Evolutionary conservation across 2,113 vertebrate species (phyloP), one percentile per base, ranked within the genome.

Genomic region (Dipodomys merriami): DNA sequence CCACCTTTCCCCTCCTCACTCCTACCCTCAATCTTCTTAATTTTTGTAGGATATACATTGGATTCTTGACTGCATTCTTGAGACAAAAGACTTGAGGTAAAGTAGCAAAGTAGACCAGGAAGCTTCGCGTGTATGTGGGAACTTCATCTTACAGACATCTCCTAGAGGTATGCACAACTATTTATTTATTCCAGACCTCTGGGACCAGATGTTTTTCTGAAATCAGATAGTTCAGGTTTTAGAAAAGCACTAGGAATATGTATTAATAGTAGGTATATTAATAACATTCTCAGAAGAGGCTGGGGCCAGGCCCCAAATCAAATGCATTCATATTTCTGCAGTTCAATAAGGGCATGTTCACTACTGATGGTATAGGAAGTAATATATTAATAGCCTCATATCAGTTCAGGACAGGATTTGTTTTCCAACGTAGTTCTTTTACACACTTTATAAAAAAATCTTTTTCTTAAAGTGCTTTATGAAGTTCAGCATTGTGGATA

Each of bases 321-420:
- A 92, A 69, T 27, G 46, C 57, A 73, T 69, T n/a, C 49, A 18
- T 73, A 86, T 29, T 84, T 71, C 73, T 90, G 46, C 30, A 67
- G 23, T 84, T 78, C 95, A 60, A 67, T 33, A 6, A 82, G 65
- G 80, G 30, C 53, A 29, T 49, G n/a, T 46, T 86, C 84, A 46
- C 39, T 44, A 57, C 27, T 5, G 44, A 62, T 79, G 39, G 73
- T 23, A 33, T 91, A 74, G 89, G 62, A 74, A 90, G 74, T 71
- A 22, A 23, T 76, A 18, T 91, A 33, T 57, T n/a, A 86, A 77
- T 86, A 83, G 68, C 30, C 30, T 82, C 65, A 53, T 81, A 76
- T 94, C 64, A n/a, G 69, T 46, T 88, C 27, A 84, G 73, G 80
- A 77, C 46, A 71, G 39, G 19, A 44, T 88, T 92, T 92, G 79